Conservation (phyloP, 2,888 invertebrate species). For the Mythimna loreyi region DNA sequence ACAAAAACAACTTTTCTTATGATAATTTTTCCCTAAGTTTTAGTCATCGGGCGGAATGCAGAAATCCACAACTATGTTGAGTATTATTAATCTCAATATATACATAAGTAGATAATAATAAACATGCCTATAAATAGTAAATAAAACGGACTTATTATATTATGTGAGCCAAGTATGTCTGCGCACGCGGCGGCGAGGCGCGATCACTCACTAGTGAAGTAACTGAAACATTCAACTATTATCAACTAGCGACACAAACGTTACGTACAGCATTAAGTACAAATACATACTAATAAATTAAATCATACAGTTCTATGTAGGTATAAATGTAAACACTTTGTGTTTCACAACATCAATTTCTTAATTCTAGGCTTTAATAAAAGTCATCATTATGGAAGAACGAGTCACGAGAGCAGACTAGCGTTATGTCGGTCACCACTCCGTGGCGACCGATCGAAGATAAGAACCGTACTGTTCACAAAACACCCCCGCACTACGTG, state of each 20-base stretch:
- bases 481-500: slow-evolving; percentile 38
- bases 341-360: slow-evolving; percentile 77
- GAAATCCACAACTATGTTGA: slow-evolving; percentile 91
- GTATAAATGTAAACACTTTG: slow-evolving; percentile 80
- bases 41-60: slow-evolving; percentile 91
- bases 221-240: slow-evolving; percentile 79
- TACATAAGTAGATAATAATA: slow-evolving; percentile 88
- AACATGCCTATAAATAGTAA: slow-evolving; percentile 83
- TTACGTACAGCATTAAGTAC: slow-evolving; percentile 87
- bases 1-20: slow-evolving; percentile 82
- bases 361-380: slow-evolving; percentile 72
- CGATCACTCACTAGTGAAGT: slow-evolving; percentile 79
- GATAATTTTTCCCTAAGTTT: slow-evolving; percentile 87
- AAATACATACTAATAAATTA: slow-evolving; percentile 68
- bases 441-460: slow-evolving; percentile 68
- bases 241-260: slow-evolving; percentile 86
- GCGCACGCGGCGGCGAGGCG: slow-evolving; percentile 73
- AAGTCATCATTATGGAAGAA: slow-evolving; percentile 82
- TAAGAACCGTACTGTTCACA: slow-evolving; percentile 34
- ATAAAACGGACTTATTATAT: slow-evolving; percentile 82
- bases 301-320: slow-evolving; percentile 71
- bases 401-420: slow-evolving; percentile 83
- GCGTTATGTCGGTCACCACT: slow-evolving; percentile 74
- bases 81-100: slow-evolving; percentile 89
- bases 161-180: slow-evolving; percentile 82